A percentile compares a stretch with the other conserved stretches of the same genome.
Conservation (phyloP, 2,888 invertebrate species). For the Apocheima hispidaria region DNA sequence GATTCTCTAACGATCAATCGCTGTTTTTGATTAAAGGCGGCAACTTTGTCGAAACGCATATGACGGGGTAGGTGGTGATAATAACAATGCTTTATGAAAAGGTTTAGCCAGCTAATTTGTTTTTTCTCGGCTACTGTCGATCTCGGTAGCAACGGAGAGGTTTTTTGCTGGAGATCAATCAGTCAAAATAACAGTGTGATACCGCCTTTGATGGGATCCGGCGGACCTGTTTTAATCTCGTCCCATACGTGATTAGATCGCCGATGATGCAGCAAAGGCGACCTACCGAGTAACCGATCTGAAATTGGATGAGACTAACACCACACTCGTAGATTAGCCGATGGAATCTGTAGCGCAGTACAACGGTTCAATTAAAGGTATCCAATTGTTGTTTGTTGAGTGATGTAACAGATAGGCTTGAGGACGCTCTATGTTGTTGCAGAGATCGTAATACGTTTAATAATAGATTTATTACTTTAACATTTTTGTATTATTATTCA, state of each 20-base stretch:
- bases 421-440: slow-evolving; percentile 2
- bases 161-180: slow-evolving; percentile 84
- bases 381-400: slow-evolving; percentile 33
- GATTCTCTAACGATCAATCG: slow-evolving; percentile 50
- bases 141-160: slow-evolving; percentile 82
- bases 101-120: slow-evolving; percentile 86
- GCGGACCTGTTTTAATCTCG: slow-evolving; percentile 84
- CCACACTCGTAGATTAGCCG: slow-evolving; percentile 70
- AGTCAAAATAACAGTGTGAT: slow-evolving; percentile 87
- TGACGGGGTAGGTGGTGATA: slow-evolving; percentile 81
- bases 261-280: slow-evolving; percentile 81
- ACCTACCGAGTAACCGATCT: slow-evolving; percentile 73
- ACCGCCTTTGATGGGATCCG: slow-evolving; percentile 85
- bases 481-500: neutral
- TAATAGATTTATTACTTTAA: neutral
- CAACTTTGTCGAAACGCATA: slow-evolving; percentile 62
- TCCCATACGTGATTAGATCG: slow-evolving; percentile 84
- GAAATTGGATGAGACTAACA: slow-evolving; percentile 73
- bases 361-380: slow-evolving; percentile 39
- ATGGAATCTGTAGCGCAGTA: slow-evolving; percentile 53
- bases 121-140: slow-evolving; percentile 86
- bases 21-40: slow-evolving; percentile 58
- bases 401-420: slow-evolving; percentile 26
- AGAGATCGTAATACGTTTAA: neutral
- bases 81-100: slow-evolving; percentile 85